These are phyloP conservation scores for Thunnus albacares DNA, from an alignment of 2,797 vertebrate genomes.

Conservation along the genomic window DNA sequence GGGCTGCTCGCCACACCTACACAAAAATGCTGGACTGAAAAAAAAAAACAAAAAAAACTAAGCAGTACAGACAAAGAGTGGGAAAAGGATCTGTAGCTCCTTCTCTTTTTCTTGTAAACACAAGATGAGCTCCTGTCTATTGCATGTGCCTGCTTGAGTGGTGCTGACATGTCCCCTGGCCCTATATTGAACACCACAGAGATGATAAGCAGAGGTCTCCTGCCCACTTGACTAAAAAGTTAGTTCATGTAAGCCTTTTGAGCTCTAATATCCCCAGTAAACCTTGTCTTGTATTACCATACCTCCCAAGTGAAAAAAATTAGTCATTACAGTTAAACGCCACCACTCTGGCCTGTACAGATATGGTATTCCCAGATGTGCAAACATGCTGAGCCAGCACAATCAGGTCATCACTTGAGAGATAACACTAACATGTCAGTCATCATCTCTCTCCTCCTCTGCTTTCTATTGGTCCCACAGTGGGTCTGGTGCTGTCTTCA, in stretches of 20 bases:
- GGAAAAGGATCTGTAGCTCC: conserved; percentile 28
- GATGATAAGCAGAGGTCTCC: not conserved
- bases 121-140: conserved; percentile 41
- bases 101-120: conserved; percentile 59
- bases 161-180: conserved; percentile 6
- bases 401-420: conserved; percentile 8
- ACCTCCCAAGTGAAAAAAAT: conserved; percentile 40
- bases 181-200: not conserved
- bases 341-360: conserved; percentile 28
- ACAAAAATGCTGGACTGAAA: conserved; percentile 77
- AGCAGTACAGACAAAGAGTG: conserved; percentile 50
- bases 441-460: conserved; percentile 35
- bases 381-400: conserved; percentile 45
- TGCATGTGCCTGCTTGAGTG: conserved; percentile 16
- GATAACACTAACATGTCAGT: conserved; percentile 45
- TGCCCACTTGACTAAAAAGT: conserved; percentile 14
- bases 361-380: conserved; percentile 62
- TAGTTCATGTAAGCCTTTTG: conserved; percentile 18
- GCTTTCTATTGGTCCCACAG: conserved; percentile 38
- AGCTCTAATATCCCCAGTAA: conserved; percentile 20
- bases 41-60: conserved; percentile 40
- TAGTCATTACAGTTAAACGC: conserved; percentile 58
- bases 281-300: conserved; percentile 26
- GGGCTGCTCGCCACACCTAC: conserved; percentile 79
- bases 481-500: conserved; percentile 49